These are phyloP conservation scores for Tauraco hartlaubi DNA, from an alignment of 2,797 vertebrate species.

Conservation along the genomic window DNA sequence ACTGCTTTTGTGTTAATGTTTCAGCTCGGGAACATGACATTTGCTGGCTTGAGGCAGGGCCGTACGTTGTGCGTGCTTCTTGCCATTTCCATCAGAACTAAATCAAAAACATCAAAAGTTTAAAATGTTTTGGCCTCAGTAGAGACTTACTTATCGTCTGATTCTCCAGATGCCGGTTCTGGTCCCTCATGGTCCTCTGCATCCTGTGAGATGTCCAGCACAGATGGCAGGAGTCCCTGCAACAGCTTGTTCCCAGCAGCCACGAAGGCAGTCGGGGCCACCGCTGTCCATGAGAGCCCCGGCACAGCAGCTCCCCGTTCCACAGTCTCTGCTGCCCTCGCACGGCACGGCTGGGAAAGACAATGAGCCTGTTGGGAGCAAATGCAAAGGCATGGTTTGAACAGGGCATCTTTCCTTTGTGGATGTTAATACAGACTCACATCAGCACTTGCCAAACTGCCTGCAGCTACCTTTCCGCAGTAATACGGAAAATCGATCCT, in stretches of 20 bases:
- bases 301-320: background rate
- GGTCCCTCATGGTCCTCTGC: accelerated
- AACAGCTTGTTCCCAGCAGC: background rate
- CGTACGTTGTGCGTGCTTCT: accelerated
- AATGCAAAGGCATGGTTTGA: background rate
- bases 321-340: slow-evolving; percentile 63
- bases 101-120: background rate
- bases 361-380: accelerated
- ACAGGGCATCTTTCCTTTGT: accelerated
- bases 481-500: accelerated
- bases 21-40: background rate
- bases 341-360: background rate
- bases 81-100: background rate
- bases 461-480: background rate
- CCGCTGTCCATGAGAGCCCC: background rate
- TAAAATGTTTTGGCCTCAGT: background rate
- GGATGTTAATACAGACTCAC: background rate
- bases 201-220: background rate
- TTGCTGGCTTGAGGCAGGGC: background rate
- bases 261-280: background rate
- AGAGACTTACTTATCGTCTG: accelerated
- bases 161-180: accelerated
- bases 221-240: accelerated
- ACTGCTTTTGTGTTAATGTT: background rate
- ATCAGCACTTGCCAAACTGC: background rate